Evolutionary conservation across 2,888 invertebrate species (phyloP).

Genomic region (Resseliella maxima): DNA sequence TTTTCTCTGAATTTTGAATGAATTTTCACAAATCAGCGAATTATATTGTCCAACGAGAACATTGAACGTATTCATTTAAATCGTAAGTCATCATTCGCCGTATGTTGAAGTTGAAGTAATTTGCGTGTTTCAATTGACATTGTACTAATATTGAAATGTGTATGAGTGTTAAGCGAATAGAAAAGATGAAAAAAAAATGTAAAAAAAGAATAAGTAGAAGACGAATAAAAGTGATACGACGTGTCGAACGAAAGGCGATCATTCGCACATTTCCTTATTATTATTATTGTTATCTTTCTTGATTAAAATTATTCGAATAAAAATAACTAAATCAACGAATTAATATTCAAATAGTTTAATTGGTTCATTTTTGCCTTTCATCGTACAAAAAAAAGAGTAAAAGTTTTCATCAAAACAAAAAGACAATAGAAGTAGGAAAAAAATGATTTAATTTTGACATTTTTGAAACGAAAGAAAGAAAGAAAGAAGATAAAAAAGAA

Average conservation of each 20-base stretch:
- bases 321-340: no score
- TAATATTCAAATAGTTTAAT: no score
- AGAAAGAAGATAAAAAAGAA: background rate
- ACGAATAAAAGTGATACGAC: conserved; percentile 54
- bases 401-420: background rate
- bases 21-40: no score
- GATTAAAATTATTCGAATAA: background rate
- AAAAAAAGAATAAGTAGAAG: conserved; percentile 6
- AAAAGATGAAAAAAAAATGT: background rate
- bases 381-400: no score
- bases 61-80: background rate
- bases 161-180: conserved; percentile 9
- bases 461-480: background rate
- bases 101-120: background rate
- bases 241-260: conserved; percentile 56
- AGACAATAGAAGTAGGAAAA: background rate
- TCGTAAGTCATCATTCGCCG: background rate
- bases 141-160: background rate
- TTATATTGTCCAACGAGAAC: background rate
- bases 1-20: no score
- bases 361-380: no score
- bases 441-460: background rate
- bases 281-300: background rate
- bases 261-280: conserved; percentile 42
- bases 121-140: conserved; percentile 11